Conservation (phyloP, 2,113 vertebrate species). For the Anser brachyrhynchus region DNA sequence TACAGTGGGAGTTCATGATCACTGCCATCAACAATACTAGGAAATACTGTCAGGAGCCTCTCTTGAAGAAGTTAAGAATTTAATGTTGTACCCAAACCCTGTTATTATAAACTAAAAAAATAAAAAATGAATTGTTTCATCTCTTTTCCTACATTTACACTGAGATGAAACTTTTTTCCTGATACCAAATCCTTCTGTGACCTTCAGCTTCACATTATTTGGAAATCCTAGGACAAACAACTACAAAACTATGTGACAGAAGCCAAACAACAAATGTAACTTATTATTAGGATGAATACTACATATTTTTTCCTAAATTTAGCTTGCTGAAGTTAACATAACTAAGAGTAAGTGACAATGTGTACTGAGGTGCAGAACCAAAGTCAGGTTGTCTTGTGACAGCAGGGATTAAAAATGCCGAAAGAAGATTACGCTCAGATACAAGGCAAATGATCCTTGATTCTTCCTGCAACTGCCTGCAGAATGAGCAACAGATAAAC, state of each 20-base stretch:
- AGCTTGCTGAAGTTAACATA: background rate
- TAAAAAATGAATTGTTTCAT: background rate
- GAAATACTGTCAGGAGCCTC: background rate
- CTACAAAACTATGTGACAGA: background rate
- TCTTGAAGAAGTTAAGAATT: background rate
- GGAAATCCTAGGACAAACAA: background rate
- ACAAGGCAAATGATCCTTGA: background rate
- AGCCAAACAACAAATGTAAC: background rate
- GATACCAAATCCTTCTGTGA: background rate
- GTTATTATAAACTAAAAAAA: background rate
- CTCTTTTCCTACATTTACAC: background rate
- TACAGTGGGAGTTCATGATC: background rate
- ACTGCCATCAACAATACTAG: background rate
- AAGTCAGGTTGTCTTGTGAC: background rate
- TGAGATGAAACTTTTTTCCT: background rate
- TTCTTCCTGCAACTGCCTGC: background rate
- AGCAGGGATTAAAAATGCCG: background rate
- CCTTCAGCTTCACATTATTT: background rate
- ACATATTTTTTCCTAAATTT: background rate
- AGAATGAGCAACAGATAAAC: background rate
- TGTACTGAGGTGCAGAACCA: background rate
- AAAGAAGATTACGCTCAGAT: background rate
- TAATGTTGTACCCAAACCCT: background rate
- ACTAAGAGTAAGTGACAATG: background rate
- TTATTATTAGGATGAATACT: background rate